These are phyloP conservation scores for Hippolais icterina DNA, from an alignment of 2,113 vertebrate species.

Conservation along the genomic window DNA sequence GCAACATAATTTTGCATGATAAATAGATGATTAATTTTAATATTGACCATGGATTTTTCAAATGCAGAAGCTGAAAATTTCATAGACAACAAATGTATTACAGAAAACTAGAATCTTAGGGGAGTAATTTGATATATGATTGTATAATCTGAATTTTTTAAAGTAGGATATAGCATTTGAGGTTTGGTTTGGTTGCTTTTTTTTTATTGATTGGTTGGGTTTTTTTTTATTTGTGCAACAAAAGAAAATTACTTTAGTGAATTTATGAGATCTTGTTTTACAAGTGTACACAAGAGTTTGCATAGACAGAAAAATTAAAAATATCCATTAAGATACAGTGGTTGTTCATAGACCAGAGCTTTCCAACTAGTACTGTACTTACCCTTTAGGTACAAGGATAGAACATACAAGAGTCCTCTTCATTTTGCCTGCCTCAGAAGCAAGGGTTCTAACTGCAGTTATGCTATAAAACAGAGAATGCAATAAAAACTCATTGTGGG, in stretches of 20 bases:
- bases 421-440: neutral
- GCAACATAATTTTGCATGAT: neutral
- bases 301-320: neutral
- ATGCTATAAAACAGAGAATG: neutral
- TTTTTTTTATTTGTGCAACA: neutral
- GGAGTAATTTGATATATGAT: neutral
- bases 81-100: neutral
- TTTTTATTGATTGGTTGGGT: neutral
- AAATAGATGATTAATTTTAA: neutral
- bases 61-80: neutral
- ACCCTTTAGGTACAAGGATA: neutral
- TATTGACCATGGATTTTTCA: neutral
- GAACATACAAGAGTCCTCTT: neutral
- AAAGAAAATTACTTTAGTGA: neutral
- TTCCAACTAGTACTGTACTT: neutral
- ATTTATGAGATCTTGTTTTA: neutral
- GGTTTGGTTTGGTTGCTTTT: fast-evolving
- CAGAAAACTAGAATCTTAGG: neutral
- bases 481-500: neutral
- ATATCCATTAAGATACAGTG: neutral
- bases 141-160: neutral
- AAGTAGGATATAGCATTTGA: neutral
- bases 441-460: neutral
- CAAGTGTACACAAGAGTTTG: neutral
- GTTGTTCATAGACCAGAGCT: neutral